Percentiles rank a stretch among this genome's conserved stretches.
phyloP scores from a whole-genome alignment of 1,140 invertebrate species.

The Zaprionus nigranus region DNA sequence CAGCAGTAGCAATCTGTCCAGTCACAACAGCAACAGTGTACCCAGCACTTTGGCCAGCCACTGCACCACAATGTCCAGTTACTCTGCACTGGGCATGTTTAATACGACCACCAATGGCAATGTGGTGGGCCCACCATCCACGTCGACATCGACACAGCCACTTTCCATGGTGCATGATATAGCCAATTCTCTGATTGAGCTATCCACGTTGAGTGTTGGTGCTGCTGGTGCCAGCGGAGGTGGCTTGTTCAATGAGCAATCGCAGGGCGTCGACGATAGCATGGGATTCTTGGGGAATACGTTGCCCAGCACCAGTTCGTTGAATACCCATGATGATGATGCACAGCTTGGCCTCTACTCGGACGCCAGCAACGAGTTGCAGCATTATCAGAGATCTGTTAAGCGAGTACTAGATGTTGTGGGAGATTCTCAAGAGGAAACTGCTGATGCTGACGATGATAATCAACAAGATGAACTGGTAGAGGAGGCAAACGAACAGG shows the following conservation, averaged over 20 bases:
- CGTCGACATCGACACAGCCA: slow-evolving; percentile 1
- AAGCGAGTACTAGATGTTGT: slow-evolving; percentile 42
- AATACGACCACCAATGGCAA: slow-evolving; percentile 26
- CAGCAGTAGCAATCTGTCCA: slow-evolving; percentile 51
- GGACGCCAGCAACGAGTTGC: slow-evolving; percentile 31
- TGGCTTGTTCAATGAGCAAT: slow-evolving; percentile 42
- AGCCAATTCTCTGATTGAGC: slow-evolving; percentile 54
- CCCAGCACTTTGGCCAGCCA: slow-evolving; percentile 50
- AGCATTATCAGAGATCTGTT: background rate
- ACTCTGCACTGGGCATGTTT: slow-evolving; percentile 30
- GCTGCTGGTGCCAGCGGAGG: slow-evolving; percentile 2
- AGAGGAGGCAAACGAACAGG: background rate
- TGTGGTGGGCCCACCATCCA: slow-evolving; percentile 12
- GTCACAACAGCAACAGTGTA: slow-evolving; percentile 55
- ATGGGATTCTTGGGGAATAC: slow-evolving; percentile 31
- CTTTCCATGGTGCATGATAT: slow-evolving; percentile 43
- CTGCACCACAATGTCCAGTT: slow-evolving; percentile 47
- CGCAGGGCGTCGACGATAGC: slow-evolving; percentile 27
- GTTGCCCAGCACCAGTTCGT: slow-evolving; percentile 12
- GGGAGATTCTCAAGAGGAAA: slow-evolving; percentile 18
- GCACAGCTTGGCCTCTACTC: slow-evolving; percentile 44
- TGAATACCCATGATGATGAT: slow-evolving; percentile 33
- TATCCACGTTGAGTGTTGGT: slow-evolving; percentile 41
- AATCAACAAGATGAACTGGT: slow-evolving; percentile 11
- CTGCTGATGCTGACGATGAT: background rate